These are phyloP conservation scores for Halcyon senegalensis DNA, from an alignment of 2,113 vertebrate genomes.

Conservation along the genomic window DNA sequence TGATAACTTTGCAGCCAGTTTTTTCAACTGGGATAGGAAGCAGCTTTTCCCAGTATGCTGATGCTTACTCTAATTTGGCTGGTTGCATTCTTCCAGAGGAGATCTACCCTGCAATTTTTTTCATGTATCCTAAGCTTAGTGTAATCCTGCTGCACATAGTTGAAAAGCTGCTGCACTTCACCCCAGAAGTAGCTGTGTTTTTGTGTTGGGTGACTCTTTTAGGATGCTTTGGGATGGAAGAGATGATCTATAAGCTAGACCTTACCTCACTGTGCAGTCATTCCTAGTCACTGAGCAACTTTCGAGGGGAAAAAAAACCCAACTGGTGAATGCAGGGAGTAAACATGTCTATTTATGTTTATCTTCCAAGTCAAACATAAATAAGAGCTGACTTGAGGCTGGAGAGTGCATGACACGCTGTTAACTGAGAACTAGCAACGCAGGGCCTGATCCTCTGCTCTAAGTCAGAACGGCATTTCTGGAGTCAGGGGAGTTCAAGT, in stretches of 20 bases:
- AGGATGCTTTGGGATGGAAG: background rate
- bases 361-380: slow-evolving; percentile 34
- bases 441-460: background rate
- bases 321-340: background rate
- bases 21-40: background rate
- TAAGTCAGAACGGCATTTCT: background rate
- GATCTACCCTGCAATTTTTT: background rate
- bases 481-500: background rate
- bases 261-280: background rate
- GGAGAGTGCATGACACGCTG: background rate
- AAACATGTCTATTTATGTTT: slow-evolving; percentile 46
- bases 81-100: background rate
- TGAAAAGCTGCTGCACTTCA: background rate
- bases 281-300: background rate
- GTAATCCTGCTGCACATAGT: no score
- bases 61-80: no score
- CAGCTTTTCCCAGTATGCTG: background rate
- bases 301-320: background rate
- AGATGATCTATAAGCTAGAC: background rate
- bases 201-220: background rate
- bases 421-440: background rate
- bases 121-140: background rate
- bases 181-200: background rate
- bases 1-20: background rate
- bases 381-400: slow-evolving; percentile 50